phyloP scores from a whole-genome alignment of 1,140 invertebrate species.

The Vanessa tameamea region DNA sequence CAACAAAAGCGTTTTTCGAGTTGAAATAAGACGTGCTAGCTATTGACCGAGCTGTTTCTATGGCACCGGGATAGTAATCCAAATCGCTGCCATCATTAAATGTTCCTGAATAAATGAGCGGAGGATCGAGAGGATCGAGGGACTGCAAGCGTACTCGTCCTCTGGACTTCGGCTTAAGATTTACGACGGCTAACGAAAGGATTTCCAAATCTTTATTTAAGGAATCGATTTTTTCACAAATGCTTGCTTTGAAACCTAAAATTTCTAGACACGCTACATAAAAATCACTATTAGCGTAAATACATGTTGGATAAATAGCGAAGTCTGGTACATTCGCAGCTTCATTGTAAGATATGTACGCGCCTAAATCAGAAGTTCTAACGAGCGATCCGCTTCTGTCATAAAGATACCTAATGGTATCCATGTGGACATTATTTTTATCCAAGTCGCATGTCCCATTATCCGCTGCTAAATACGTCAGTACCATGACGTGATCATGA shows the following conservation, averaged over 20 bases:
- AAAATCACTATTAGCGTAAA: conserved; percentile 40
- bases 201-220: conserved; percentile 52
- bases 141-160: conserved; percentile 80
- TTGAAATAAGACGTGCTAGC: conserved; percentile 56
- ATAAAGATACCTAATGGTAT: conserved; percentile 61
- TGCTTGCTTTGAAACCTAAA: conserved; percentile 54
- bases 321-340: conserved; percentile 55
- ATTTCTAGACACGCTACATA: conserved; percentile 40
- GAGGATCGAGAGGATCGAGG: conserved; percentile 82
- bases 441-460: conserved; percentile 53
- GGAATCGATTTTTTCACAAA: conserved; percentile 48
- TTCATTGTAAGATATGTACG: conserved; percentile 47
- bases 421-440: conserved; percentile 40
- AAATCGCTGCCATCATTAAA: conserved; percentile 80
- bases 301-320: conserved; percentile 62
- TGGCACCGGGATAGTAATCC: conserved; percentile 54
- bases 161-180: conserved; percentile 70
- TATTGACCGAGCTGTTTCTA: conserved; percentile 48
- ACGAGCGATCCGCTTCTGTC: conserved; percentile 51
- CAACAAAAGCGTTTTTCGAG: conserved; percentile 46
- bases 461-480: conserved; percentile 57
- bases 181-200: conserved; percentile 51
- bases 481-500: conserved; percentile 87
- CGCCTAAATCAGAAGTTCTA: conserved; percentile 52
- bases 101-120: conserved; percentile 87